Evolutionary conservation across 2,797 vertebrate genomes (phyloP).

Genomic region (Xyrichtys novacula): DNA sequence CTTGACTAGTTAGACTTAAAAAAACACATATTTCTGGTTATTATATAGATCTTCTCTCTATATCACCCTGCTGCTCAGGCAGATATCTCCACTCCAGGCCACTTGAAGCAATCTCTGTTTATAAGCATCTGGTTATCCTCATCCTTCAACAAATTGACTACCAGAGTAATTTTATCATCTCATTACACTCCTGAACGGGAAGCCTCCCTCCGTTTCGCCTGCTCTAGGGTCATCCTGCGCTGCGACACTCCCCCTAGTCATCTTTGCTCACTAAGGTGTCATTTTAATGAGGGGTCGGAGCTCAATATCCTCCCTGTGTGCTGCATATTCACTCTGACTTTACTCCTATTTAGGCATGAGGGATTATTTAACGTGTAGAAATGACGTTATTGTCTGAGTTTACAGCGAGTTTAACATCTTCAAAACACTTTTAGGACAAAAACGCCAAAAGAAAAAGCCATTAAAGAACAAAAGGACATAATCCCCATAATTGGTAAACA

Average conservation of each 20-base stretch:
- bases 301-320: constrained; percentile 52
- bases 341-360: constrained; percentile 27
- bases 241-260: constrained; percentile 54
- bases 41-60: background rate
- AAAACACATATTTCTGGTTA: no score
- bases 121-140: constrained; percentile 67
- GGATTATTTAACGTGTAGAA: constrained; percentile 27
- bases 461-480: constrained; percentile 47
- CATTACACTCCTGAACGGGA: constrained; percentile 60
- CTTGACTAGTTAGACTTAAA: no score
- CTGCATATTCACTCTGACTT: constrained; percentile 46
- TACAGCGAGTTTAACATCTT: constrained; percentile 17
- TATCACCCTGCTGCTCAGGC: constrained; percentile 18
- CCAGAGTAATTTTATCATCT: constrained; percentile 67
- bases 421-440: constrained; percentile 23
- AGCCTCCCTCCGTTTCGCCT: constrained; percentile 58
- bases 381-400: background rate
- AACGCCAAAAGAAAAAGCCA: constrained; percentile 3
- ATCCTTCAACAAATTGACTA: constrained; percentile 74
- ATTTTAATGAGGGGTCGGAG: constrained; percentile 64
- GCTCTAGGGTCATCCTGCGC: constrained; percentile 65
- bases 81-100: constrained; percentile 30
- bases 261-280: constrained; percentile 55
- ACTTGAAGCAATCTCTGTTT: constrained; percentile 55
- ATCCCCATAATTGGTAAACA: constrained; percentile 74